phyloP scores from a whole-genome alignment of 2,797 vertebrate genomes.

The Arctocebus calabarensis region DNA sequence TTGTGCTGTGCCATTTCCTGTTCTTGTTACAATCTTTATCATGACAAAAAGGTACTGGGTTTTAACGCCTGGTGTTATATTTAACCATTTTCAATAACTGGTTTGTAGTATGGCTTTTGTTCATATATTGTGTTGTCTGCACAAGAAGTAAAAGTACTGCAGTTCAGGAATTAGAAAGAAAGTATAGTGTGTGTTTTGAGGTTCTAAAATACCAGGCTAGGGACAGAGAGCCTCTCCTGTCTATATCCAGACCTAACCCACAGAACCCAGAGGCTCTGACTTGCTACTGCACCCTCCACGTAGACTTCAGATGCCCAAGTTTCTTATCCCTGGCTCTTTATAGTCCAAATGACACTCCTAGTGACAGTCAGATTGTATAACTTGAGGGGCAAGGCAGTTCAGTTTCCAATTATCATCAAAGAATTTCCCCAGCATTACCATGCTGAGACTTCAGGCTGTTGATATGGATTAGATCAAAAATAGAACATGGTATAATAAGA shows the following conservation, averaged over 20 bases:
- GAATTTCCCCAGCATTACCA: constrained; percentile 74
- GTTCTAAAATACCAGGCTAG: background rate
- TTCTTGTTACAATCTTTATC: constrained; percentile 84
- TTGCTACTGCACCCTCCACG: background rate
- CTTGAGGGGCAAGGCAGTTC: constrained; percentile 67
- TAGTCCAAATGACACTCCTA: constrained; percentile 62
- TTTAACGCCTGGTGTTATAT: constrained; percentile 81
- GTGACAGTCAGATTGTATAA: constrained; percentile 75
- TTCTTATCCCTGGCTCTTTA: constrained; percentile 44
- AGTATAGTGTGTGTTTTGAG: background rate
- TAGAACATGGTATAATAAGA: constrained; percentile 82
- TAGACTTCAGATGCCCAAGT: constrained; percentile 38
- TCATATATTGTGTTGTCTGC: background rate
- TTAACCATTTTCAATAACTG: constrained; percentile 83
- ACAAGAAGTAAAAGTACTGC: background rate
- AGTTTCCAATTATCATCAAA: constrained; percentile 81
- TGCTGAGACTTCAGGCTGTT: constrained; percentile 76
- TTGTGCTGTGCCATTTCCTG: constrained; percentile 85
- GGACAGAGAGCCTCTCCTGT: background rate
- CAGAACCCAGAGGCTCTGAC: constrained; percentile 27
- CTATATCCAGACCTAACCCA: background rate
- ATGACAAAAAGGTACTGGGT: constrained; percentile 85
- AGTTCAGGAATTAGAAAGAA: background rate
- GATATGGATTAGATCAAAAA: constrained; percentile 82
- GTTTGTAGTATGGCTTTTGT: constrained; percentile 63